Evolutionary conservation across 2,113 vertebrate genomes (phyloP).

Genomic region (Ibidorhyncha struthersii): DNA sequence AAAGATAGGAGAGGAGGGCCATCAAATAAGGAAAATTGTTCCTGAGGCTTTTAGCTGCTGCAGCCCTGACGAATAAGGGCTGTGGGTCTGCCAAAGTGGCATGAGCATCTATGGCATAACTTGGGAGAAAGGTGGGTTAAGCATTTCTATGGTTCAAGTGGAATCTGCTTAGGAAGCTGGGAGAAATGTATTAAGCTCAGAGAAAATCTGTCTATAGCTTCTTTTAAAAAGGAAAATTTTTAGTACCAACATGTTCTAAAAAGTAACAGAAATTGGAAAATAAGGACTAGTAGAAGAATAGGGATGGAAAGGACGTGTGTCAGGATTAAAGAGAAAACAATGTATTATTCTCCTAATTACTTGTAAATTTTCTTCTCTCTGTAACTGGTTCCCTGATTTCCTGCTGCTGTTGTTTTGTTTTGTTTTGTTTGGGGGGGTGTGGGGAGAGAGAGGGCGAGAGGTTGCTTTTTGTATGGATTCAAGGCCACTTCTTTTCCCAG

Average conservation of each 20-base stretch:
- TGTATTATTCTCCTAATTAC: not conserved
- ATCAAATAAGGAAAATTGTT: not conserved
- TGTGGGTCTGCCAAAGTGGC: not conserved
- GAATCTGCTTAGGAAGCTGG: not conserved
- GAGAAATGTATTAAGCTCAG: not conserved
- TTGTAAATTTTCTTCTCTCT: not conserved
- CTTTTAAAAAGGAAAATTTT: not conserved
- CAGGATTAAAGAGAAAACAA: not conserved
- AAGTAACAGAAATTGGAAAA: not conserved
- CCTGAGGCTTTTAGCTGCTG: not conserved
- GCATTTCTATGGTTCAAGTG: not conserved
- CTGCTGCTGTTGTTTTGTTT: not conserved
- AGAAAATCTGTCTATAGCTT: not conserved
- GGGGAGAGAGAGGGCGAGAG: rapidly evolving
- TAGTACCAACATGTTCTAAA: not conserved
- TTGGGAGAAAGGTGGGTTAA: not conserved
- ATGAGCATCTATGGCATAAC: not conserved
- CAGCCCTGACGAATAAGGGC: not conserved
- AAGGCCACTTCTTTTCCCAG: not conserved
- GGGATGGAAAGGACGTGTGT: not conserved
- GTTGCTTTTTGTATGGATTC: not conserved
- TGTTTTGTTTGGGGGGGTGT: not conserved
- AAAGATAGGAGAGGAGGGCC: not conserved
- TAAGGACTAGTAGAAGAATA: not conserved
- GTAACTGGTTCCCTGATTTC: not conserved